Base-by-base conservation (phyloP, 2,888 invertebrate species). In the Ptilodon capucinus region DNA sequence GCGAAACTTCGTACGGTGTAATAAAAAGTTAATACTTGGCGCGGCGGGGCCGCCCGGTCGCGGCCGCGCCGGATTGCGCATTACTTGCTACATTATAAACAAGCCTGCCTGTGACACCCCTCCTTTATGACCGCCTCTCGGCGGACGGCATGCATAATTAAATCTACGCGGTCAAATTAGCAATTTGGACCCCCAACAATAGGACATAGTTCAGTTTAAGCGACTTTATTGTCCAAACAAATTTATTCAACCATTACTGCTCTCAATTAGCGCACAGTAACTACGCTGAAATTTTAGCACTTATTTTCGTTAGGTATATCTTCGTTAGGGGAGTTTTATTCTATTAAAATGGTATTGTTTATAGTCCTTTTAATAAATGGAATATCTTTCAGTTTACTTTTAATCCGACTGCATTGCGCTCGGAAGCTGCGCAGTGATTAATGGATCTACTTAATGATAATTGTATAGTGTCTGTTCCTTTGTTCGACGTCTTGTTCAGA, bases 151-250 rank as follows among this genome's bases (percentile, higher is more conserved):
- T 91, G 87, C 89, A 90, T 91, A 91, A 91, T 91, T 90, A 89
- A 90, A 89, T 90, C 86, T 86, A 79, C 76, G 86, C 84, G 88
- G 88, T 86, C 86, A 89, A 91, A 90, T 89, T 90, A 90, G 86
- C 85, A 80, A 84, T 85, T 89, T 86, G 83, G 81, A 81, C 79
- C 81, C 79, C 76, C 70, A 77, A 84, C 85, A 87, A 86, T 82
- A 84, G 84, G 78, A 80, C 82, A 84, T 84, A 86, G 87, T 89
- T 85, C 81, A 84, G 82, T 83, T 84, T 80, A 82, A 84, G 77
- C 80, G 79, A 84, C 85, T 84, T 86, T 86, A 86, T 84, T 81
- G 82, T 79, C 74, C 76, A 79, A 84, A 86, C 82, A 84, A 86
- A 84, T 85, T 86, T 82, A 84, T 84, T 83, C 79, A 80, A 79